Evolutionary conservation across 2,888 invertebrate species (phyloP), one percentile per base, ranked within the genome.

Genomic region (Lasioglossum marginatum): DNA sequence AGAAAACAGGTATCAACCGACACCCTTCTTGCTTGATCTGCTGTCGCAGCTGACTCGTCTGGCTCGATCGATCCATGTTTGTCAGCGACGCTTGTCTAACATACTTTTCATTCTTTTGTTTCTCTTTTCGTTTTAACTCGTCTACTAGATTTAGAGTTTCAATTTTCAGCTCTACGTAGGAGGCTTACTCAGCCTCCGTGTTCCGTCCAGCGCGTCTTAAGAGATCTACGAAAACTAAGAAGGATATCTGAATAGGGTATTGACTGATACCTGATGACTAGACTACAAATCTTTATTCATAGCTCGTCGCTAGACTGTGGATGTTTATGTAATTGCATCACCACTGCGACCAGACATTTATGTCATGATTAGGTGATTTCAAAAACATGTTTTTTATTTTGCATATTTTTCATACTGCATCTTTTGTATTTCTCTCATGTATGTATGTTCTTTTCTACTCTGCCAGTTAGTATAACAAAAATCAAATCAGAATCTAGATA

Each of bases 1-100:
- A 94, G 91, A 94, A 94, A 94, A 94, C 94, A 93, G 93, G 93
- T 94, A 94, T 94, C 94, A 94, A 94, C 93, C 92, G 94, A 93
- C 92, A 93, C 92, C 92, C 91, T 89, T 81, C 77, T 87, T 66
- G 88, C 83, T 27, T 27, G 78, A 34, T 66, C 77, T 85, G 82
- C 75, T 45, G 70, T 81, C 52, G 88, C 77, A 37, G 82, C 85
- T 85, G 84, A 89, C 85, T 83, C 71, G 78, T 78, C 63, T 90
- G 85, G 87, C 74, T 81, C 87, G 89, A 90, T 90, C 88, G 87
- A 90, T 85, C 89, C 89, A 80, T 81, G 77, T 83, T 87, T 57
- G 85, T 89, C 85, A 84, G 82, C 86, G 48, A 40, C 66, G 77
- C 79, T 52, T 40, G 4, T 40, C 68, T 70, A 70, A 43, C 72